phyloP scores from a whole-genome alignment of 2,888 invertebrate genomes.

The Argyresthia goedartella region DNA sequence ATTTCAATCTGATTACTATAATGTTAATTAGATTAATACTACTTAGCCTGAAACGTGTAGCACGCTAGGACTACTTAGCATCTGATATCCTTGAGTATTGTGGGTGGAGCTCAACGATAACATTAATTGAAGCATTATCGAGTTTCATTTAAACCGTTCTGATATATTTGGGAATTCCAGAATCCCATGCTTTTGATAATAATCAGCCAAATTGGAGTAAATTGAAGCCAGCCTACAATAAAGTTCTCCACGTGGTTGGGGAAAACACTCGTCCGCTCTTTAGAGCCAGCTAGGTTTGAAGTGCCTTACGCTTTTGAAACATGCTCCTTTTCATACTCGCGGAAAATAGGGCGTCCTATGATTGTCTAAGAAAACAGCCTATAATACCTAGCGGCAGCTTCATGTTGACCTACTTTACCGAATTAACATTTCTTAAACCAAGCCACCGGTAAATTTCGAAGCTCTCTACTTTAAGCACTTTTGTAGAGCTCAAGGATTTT shows the following conservation, averaged over 20 bases:
- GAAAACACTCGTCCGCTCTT: background rate
- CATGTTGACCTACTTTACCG: too few relatives aligned
- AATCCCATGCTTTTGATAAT: too few relatives aligned
- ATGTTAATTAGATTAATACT: background rate
- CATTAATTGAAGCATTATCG: slow-evolving; percentile 23
- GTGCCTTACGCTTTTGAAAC: background rate
- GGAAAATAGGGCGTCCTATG: background rate
- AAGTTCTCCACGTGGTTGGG: background rate
- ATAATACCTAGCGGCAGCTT: too few relatives aligned
- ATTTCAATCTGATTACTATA: background rate
- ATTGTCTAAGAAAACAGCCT: background rate
- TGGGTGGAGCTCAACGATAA: slow-evolving; percentile 37
- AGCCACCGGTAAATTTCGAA: too few relatives aligned
- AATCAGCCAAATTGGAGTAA: too few relatives aligned
- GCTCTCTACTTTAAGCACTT: too few relatives aligned
- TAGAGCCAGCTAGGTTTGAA: background rate
- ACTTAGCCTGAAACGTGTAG: slow-evolving; percentile 27
- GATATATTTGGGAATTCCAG: background rate
- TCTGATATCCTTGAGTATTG: slow-evolving; percentile 52
- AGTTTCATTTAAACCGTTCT: background rate
- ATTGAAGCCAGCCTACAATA: background rate
- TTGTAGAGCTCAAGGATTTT: background rate
- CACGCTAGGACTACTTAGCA: slow-evolving; percentile 38
- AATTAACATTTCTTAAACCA: too few relatives aligned
- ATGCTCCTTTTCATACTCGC: background rate